These are phyloP conservation scores for Ariolimax columbianus DNA, from an alignment of 2,888 invertebrate genomes.

Conservation along the genomic window DNA sequence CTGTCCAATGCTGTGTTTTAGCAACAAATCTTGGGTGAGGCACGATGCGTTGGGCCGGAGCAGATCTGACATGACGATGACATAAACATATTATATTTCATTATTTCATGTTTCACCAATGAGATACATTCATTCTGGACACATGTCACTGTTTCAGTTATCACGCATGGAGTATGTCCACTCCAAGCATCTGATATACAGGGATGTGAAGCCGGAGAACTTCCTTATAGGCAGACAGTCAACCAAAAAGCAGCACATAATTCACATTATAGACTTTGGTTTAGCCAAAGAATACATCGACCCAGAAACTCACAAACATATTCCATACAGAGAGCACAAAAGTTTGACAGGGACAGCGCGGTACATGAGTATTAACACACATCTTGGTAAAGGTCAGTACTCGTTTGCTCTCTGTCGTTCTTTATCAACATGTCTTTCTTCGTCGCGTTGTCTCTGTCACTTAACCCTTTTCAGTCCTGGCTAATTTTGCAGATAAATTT, in stretches of 20 bases:
- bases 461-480: too few relatives aligned
- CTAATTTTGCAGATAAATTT: too few relatives aligned
- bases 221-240: constrained; percentile 98
- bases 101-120: background rate
- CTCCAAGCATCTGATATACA: constrained; percentile 98
- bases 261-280: constrained; percentile 99
- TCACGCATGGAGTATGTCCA: constrained; percentile 99
- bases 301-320: constrained; percentile 94
- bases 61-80: too few relatives aligned
- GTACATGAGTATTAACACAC: constrained; percentile 99
- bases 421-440: background rate
- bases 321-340: constrained; percentile 99
- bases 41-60: too few relatives aligned
- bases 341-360: constrained; percentile 99
- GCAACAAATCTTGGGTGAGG: too few relatives aligned
- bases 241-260: constrained; percentile 97
- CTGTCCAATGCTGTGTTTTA: too few relatives aligned
- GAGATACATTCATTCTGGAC: background rate
- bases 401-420: background rate
- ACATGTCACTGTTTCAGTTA: constrained; percentile 84
- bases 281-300: constrained; percentile 99
- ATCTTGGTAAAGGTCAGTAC: constrained; percentile 94
- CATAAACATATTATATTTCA: too few relatives aligned
- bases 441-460: background rate
- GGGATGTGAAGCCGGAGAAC: constrained; percentile 99